These are phyloP conservation scores for Pachypeltis micranthus DNA, from an alignment of 1,140 invertebrate species.

Conservation along the genomic window DNA sequence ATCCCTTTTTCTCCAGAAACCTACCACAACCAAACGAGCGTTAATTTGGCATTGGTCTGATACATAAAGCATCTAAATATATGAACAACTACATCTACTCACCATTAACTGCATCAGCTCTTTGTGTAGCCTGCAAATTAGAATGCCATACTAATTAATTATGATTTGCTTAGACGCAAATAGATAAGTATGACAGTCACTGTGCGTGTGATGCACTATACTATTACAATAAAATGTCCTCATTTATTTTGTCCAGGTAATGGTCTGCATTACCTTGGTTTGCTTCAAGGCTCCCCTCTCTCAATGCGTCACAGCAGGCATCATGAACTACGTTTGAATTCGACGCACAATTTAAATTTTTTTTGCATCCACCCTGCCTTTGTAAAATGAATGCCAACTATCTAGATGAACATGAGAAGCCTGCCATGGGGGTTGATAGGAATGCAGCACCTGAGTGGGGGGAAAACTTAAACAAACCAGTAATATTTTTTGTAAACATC, in stretches of 20 bases:
- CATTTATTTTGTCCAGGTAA: background rate
- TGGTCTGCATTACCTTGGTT: background rate
- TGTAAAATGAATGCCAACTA: background rate
- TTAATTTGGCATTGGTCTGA: background rate
- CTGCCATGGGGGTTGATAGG: background rate
- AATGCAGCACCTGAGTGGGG: too few species aligned
- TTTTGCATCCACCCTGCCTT: background rate
- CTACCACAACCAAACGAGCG: conserved; percentile 32
- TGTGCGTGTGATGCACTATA: background rate
- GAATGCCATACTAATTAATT: background rate
- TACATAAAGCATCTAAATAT: background rate
- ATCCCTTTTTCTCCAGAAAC: conserved; percentile 81
- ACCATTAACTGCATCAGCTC: conserved; percentile 70
- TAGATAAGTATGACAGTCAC: background rate
- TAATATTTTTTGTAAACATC: too few species aligned
- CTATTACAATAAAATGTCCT: background rate
- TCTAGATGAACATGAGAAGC: background rate
- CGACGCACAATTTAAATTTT: too few species aligned
- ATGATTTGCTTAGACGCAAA: background rate
- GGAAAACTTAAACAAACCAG: too few species aligned
- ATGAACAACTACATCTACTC: conserved; percentile 16
- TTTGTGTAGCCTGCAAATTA: conserved; percentile 54
- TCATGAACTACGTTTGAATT: too few species aligned
- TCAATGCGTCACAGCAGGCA: background rate
- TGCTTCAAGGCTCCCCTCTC: background rate